phyloP scores from a whole-genome alignment of 2,797 vertebrate genomes.

The Chaetophractus vellerosus region DNA sequence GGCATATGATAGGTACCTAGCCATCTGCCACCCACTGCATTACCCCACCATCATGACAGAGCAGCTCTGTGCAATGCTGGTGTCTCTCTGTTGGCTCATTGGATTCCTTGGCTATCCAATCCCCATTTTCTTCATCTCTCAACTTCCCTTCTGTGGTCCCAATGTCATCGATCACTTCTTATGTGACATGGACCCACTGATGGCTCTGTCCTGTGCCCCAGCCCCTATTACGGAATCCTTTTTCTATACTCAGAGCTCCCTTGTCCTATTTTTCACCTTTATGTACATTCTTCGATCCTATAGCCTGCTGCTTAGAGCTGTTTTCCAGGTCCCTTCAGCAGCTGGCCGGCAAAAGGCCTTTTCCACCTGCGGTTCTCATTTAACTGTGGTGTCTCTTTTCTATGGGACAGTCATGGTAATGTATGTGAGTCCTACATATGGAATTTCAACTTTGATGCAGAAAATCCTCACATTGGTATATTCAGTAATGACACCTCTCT shows the following conservation, averaged over 20 bases:
- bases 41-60: constrained; percentile 82
- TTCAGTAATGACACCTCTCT: constrained; percentile 82
- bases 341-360: constrained; percentile 81
- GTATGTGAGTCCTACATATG: constrained; percentile 83
- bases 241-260: constrained; percentile 73
- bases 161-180: constrained; percentile 84
- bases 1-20: constrained; percentile 83
- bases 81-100: constrained; percentile 79
- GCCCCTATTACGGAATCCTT: constrained; percentile 75
- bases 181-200: constrained; percentile 83
- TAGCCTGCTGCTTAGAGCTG: constrained; percentile 70
- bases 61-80: constrained; percentile 56
- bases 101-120: constrained; percentile 81
- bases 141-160: constrained; percentile 82
- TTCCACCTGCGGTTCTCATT: constrained; percentile 82
- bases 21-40: constrained; percentile 82
- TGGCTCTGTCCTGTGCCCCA: constrained; percentile 81
- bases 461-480: constrained; percentile 83
- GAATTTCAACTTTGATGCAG: constrained; percentile 70
- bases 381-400: constrained; percentile 83
- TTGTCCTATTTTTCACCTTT: constrained; percentile 78
- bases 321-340: constrained; percentile 78
- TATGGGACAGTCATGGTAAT: constrained; percentile 85
- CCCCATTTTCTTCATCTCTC: constrained; percentile 81
- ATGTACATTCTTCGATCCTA: constrained; percentile 81